Evolutionary conservation across 2,797 vertebrate species (phyloP).

Genomic region (Danio tinwini): DNA sequence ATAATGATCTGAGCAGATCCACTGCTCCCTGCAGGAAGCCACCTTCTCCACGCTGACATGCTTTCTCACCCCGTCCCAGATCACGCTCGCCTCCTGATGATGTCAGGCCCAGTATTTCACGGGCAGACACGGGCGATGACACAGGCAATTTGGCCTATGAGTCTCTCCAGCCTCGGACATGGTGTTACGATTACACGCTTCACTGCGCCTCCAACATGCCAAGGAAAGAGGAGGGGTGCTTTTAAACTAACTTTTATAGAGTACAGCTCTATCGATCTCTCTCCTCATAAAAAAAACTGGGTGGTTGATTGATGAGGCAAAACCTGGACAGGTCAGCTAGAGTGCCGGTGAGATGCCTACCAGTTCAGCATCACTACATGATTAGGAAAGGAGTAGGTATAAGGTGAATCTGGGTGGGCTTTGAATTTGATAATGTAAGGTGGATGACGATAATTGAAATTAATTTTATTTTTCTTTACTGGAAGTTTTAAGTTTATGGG

Average conservation of each 20-base stretch:
- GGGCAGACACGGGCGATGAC: constrained; percentile 85
- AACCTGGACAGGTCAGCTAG: constrained; percentile 27
- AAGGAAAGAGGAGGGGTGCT: constrained; percentile 71
- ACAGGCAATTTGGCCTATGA: constrained; percentile 91
- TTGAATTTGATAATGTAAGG: constrained; percentile 53
- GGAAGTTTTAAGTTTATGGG: constrained; percentile 74
- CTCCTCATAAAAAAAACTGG: constrained; percentile 69
- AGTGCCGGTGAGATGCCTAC: constrained; percentile 50
- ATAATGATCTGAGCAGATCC: constrained; percentile 86
- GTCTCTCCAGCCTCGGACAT: constrained; percentile 85
- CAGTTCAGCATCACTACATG: constrained; percentile 6
- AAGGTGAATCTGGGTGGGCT: constrained; percentile 44
- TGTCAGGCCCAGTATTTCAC: constrained; percentile 85
- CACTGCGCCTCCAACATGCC: constrained; percentile 77
- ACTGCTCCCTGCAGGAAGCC: constrained; percentile 70
- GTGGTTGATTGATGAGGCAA: constrained; percentile 55
- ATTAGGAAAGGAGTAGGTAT: constrained; percentile 19
- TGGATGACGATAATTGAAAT: constrained; percentile 46
- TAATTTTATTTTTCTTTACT: constrained; percentile 59
- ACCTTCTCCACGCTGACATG: constrained; percentile 28
- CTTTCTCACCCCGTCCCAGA: constrained; percentile 34
- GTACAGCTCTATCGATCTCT: constrained; percentile 71
- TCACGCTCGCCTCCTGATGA: constrained; percentile 69
- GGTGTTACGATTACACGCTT: constrained; percentile 90
- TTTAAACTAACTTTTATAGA: constrained; percentile 76